phyloP scores from a whole-genome alignment of 2,888 invertebrate genomes.

The Sesia apiformis region DNA sequence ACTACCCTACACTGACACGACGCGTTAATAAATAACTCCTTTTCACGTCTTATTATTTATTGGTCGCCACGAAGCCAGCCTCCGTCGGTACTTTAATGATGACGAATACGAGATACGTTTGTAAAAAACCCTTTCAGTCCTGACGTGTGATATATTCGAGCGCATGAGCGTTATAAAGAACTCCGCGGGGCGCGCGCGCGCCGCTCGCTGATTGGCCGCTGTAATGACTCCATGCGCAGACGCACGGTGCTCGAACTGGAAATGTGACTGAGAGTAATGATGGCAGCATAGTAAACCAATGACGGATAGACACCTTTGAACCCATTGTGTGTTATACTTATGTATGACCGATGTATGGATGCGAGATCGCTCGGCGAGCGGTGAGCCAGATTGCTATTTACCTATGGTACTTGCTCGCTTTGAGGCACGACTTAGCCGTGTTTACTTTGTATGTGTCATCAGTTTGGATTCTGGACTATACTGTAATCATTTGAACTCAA shows the following conservation, averaged over 20 bases:
- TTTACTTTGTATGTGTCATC: too few species aligned
- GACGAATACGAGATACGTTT: constrained; percentile 70
- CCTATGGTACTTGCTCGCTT: too few species aligned
- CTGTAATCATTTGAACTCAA: too few species aligned
- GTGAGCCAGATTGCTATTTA: too few species aligned
- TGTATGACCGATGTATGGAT: constrained; percentile 10
- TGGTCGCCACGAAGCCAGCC: constrained; percentile 37
- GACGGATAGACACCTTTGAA: constrained; percentile 66
- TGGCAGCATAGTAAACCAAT: constrained; percentile 53
- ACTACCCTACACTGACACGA: constrained; percentile 32
- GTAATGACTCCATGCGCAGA: constrained; percentile 51
- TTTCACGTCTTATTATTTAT: constrained; percentile 62
- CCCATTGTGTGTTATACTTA: constrained; percentile 47
- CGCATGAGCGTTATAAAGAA: constrained; percentile 59
- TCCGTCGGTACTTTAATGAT: constrained; percentile 52
- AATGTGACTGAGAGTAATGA: constrained; percentile 59
- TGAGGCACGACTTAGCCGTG: too few species aligned
- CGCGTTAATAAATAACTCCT: constrained; percentile 51
- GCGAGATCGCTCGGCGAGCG: too few species aligned
- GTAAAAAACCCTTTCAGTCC: constrained; percentile 57
- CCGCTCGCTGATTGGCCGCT: constrained; percentile 52
- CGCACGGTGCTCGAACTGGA: constrained; percentile 27
- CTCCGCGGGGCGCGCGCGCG: constrained; percentile 64
- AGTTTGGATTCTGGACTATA: too few species aligned
- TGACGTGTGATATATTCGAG: constrained; percentile 67